A percentile compares a stretch with the other conserved stretches of the same genome.
These are phyloP conservation scores for Aurelia sp. DNA, from an alignment of 30 jellyfish, hydroid and myxozoan genomes.

Conservation along the genomic window DNA sequence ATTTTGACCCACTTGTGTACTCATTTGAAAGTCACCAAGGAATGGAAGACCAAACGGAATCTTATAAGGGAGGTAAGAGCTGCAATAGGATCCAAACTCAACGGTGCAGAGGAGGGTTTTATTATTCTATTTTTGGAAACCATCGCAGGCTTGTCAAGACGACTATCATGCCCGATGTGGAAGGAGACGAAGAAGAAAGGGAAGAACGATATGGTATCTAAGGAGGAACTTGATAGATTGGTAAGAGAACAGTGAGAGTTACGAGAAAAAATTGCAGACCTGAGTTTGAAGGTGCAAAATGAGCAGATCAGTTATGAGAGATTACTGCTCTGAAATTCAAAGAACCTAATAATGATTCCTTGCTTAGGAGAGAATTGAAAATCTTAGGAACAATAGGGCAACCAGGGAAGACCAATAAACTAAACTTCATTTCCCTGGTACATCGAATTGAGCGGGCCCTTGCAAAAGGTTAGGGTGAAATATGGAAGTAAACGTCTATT, in stretches of 20 bases:
- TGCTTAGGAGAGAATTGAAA: too few species aligned
- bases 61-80: conserved; percentile 24
- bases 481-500: too few species aligned
- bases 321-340: conserved; percentile 17
- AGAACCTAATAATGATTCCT: too few species aligned
- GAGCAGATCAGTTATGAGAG: conserved; percentile 24
- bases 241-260: conserved; percentile 4
- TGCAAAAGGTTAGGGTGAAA: too few species aligned
- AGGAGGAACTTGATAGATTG: conserved; percentile 24
- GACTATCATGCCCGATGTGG: conserved; percentile 30
- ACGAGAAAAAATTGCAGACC: conserved; percentile 2
- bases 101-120: conserved; percentile 21
- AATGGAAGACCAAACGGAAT: conserved; percentile 40
- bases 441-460: too few species aligned
- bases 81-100: conserved; percentile 24
- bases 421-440: too few species aligned
- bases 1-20: conserved; percentile 25
- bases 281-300: conserved; percentile 12
- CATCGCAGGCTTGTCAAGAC: neutral
- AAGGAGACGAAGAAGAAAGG: neutral
- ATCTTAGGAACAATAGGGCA: too few species aligned
- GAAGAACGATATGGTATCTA: conserved; percentile 14
- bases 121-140: conserved; percentile 34
- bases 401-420: too few species aligned
- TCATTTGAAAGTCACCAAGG: neutral